Evolutionary conservation across 1,140 invertebrate genomes (phyloP).

Genomic region (Aphelenchoides fujianensis): DNA sequence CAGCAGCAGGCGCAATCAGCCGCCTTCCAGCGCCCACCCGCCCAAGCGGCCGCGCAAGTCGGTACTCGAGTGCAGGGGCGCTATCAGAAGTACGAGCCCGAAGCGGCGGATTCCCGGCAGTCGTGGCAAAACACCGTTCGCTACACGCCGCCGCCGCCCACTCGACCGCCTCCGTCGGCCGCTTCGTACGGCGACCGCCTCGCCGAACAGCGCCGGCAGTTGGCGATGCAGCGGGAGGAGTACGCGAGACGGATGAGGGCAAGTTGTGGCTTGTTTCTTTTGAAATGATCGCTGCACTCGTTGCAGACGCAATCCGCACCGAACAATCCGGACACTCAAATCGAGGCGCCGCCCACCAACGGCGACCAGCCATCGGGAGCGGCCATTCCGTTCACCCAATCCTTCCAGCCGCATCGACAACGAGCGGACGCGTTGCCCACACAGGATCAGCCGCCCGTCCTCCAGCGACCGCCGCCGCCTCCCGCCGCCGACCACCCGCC

Average conservation of each 20-base stretch:
- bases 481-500: conserved; percentile 6
- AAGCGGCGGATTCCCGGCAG: no score
- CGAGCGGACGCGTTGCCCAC: not conserved
- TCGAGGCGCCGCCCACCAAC: not conserved
- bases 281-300: no score
- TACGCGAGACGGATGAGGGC: not conserved
- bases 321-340: not conserved
- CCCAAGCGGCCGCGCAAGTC: no score
- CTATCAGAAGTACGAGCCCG: conserved; percentile 11
- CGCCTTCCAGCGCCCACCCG: not conserved
- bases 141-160: not conserved
- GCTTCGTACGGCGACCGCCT: conserved; percentile 2
- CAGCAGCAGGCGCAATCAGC: not conserved
- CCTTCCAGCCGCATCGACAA: not conserved
- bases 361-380: no score
- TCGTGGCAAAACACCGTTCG: not conserved
- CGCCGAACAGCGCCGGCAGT: conserved; percentile 8
- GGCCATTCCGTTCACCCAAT: conserved; percentile 7
- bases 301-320: no score
- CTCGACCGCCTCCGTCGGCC: no score
- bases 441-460: no score
- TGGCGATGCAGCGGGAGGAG: conserved; percentile 15
- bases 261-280: not conserved
- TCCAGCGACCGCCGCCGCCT: not conserved
- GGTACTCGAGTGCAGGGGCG: not conserved